These are phyloP conservation scores for Tachycineta bicolor DNA, from an alignment of 2,113 vertebrate genomes.

Conservation along the genomic window DNA sequence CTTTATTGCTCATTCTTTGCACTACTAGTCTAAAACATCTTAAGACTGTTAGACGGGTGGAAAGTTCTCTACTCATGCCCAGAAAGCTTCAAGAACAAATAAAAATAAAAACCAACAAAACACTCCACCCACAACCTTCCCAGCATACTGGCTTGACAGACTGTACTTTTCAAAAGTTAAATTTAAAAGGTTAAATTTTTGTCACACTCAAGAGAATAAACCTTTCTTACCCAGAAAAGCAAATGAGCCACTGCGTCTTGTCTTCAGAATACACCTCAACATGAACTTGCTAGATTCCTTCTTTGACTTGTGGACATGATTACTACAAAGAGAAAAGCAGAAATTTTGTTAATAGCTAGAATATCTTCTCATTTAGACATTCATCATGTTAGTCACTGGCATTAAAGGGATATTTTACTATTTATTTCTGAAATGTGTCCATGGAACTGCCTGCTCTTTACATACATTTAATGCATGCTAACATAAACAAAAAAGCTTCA, in stretches of 20 bases:
- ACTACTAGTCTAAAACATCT: neutral
- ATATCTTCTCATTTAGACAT: neutral
- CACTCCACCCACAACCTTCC: neutral
- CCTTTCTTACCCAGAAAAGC: constrained; percentile 45
- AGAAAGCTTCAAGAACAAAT: neutral
- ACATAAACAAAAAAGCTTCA: neutral
- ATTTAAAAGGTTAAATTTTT: constrained; percentile 4
- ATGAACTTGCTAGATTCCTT: neutral
- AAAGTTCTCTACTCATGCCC: neutral
- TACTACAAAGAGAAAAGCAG: constrained; percentile 3
- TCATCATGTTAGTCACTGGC: neutral
- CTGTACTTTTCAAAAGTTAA: neutral
- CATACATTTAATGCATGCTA: neutral
- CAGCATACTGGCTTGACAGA: neutral
- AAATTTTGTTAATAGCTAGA: neutral
- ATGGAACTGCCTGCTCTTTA: neutral
- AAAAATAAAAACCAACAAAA: neutral
- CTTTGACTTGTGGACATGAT: constrained; percentile 28
- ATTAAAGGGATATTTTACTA: neutral
- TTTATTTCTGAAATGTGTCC: neutral
- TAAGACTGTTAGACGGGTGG: neutral
- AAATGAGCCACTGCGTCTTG: neutral
- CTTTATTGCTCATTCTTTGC: neutral
- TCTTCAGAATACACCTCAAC: constrained; percentile 34
- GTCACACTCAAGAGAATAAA: neutral